Evolutionary conservation across 2,797 vertebrate genomes (phyloP).

Genomic region (Megalops cyprinoides): DNA sequence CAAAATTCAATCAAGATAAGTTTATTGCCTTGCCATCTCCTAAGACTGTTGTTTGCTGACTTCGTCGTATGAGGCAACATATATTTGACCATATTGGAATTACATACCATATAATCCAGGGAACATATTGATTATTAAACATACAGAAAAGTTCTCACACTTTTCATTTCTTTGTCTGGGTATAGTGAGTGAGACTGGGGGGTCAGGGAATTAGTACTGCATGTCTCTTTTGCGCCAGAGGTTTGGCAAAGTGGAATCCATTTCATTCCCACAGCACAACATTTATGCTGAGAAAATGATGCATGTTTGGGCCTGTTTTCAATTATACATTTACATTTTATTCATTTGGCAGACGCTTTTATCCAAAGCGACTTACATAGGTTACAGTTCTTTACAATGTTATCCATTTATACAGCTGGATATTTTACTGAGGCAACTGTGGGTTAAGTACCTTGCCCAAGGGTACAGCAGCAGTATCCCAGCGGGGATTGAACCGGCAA

Average conservation of each 20-base stretch:
- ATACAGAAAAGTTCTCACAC: not conserved
- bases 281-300: not conserved
- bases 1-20: not conserved
- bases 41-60: not conserved
- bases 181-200: not conserved
- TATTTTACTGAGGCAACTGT: no score
- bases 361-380: no score
- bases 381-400: no score
- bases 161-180: not conserved
- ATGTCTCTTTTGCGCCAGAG: not conserved
- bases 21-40: not conserved
- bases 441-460: no score
- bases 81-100: not conserved
- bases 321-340: no score
- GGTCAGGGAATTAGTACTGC: not conserved
- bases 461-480: no score
- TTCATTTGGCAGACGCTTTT: no score
- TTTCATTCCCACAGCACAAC: not conserved
- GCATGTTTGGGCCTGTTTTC: no score
- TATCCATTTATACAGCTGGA: no score
- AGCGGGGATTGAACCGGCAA: no score
- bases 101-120: not conserved
- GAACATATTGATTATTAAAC: not conserved
- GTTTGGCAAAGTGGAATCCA: not conserved
- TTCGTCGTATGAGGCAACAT: not conserved